Evolutionary conservation across 2,888 invertebrate genomes (phyloP), one percentile per base, ranked within the genome.

Genomic region (Capitulum mitella): DNA sequence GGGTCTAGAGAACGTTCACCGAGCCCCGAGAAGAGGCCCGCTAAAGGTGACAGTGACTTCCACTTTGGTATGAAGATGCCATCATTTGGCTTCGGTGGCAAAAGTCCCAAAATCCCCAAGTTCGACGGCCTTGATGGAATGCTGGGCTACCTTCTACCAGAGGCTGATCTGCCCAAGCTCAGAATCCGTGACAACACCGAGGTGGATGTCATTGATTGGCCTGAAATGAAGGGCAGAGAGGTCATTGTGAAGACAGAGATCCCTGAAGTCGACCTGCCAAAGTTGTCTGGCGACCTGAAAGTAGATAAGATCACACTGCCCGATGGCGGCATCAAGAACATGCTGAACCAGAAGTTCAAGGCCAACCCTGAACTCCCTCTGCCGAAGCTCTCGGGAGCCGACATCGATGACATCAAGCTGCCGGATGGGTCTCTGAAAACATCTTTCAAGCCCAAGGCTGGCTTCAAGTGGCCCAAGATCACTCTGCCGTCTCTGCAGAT

Each of bases 111-210:
- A n/a, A 5, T 29, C 14, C 75, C 75, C n/a, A 75, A 75, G 29
- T 75, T 75, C 10, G 75, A 75, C 16, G 75, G 75, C n/a, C 40
- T 75, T 14, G 75, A 75, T n/a, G 46, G 43, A 10, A 75, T 75
- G 75, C 46, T 75, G 6, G 75, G 12, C 16, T 75, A 75, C 46
- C 29, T 43, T 5, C n/a, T 75, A 1, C 46, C 75, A 10, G 22
- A 75, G 29, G n/a, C n/a, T 0, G 75, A 75, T 2, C 40, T 75
- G n/a, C 43, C 75, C 0, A 75, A n/a, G 5, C n/a, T 75, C 10
- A 8, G 43, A 10, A 75, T 75, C n/a, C 75, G 75, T 75, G 75
- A 75, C 46, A 46, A 75, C 46, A 75, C 75, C 0, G 75, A 75
- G 14, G 75, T 75, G 12, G 75, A 75, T n/a, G 75, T 75, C 14